These are phyloP conservation scores for Zosterops borbonicus DNA, from an alignment of 2,113 vertebrate species.

Conservation along the genomic window DNA sequence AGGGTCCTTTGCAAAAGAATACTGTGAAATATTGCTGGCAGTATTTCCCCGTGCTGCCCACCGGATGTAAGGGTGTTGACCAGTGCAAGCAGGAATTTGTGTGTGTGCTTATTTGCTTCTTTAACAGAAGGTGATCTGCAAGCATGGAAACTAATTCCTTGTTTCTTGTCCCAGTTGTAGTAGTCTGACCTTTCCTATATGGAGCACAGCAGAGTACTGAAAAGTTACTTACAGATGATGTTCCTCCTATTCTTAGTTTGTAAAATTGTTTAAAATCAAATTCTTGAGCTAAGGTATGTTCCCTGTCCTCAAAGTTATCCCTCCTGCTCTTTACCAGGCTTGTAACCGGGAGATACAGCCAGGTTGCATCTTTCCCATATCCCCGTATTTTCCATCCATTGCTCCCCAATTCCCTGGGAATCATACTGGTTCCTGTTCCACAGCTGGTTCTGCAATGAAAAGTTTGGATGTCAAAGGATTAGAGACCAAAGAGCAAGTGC, in stretches of 20 bases:
- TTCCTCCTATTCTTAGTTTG: not conserved
- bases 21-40: not conserved
- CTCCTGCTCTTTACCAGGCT: not conserved
- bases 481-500: not conserved
- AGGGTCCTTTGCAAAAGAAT: not conserved
- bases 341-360: not conserved
- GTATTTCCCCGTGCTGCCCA: not conserved
- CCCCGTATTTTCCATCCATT: not conserved
- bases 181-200: not conserved
- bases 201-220: not conserved
- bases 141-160: not conserved
- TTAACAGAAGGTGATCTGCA: not conserved
- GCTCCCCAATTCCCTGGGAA: not conserved
- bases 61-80: not conserved
- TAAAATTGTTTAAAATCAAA: not conserved
- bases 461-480: not conserved
- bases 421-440: not conserved
- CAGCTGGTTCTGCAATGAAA: not conserved
- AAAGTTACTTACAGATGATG: not conserved
- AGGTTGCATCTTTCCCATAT: not conserved
- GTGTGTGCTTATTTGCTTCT: not conserved
- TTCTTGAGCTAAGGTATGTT: not conserved
- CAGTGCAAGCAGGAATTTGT: not conserved
- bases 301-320: not conserved
- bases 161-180: not conserved